A percentile compares a stretch with the other conserved stretches of the same genome.
These are phyloP conservation scores for Ageneiosus marmoratus DNA, from an alignment of 2,113 vertebrate species.

Conservation along the genomic window DNA sequence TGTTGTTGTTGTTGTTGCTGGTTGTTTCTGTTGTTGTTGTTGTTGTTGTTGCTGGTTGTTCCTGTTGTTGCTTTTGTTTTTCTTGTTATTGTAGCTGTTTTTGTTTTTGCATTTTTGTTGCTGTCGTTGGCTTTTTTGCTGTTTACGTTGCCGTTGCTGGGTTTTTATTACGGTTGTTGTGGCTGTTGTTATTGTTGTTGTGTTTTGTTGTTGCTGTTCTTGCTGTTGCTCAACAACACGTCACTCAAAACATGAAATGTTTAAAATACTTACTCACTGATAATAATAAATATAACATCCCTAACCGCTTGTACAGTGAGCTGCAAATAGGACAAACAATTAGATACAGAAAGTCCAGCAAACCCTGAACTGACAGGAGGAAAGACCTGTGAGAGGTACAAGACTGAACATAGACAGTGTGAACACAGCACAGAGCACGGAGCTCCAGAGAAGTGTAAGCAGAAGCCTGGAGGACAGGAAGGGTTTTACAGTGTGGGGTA, in stretches of 20 bases:
- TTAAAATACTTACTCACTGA: not conserved
- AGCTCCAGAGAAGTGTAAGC: not conserved
- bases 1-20: not conserved
- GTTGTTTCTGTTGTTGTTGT: not conserved
- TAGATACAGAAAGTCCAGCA: no score
- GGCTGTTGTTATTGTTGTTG: no score
- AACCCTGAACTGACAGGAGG: no score
- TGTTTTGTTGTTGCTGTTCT: no score
- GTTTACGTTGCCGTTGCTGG: not conserved
- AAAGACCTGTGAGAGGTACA: not conserved
- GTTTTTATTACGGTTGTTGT: no score
- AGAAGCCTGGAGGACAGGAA: not conserved
- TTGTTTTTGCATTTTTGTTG: not conserved
- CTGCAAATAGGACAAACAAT: no score
- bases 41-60: not conserved
- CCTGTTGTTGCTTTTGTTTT: not conserved
- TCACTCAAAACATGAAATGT: not conserved
- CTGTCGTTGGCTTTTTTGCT: not conserved
- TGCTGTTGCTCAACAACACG: not conserved
- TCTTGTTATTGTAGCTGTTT: no score
- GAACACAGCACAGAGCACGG: not conserved
- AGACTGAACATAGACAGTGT: not conserved
- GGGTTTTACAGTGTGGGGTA: not conserved
- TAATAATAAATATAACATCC: not conserved
- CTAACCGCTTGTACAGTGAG: no score